Conservation (phyloP, 2,888 invertebrate genomes). For the Agonopterix heracliana region DNA sequence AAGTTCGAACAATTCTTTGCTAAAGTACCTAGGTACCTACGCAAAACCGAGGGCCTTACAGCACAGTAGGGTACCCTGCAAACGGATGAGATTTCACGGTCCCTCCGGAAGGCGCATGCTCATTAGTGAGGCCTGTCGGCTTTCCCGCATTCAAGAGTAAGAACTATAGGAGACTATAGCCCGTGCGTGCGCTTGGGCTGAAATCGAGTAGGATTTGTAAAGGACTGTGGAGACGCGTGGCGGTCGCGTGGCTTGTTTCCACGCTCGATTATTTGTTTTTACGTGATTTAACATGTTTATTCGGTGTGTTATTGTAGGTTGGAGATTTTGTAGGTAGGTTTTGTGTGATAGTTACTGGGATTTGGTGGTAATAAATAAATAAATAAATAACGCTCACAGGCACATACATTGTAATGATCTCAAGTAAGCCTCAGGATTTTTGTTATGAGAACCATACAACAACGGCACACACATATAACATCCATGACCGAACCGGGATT, state of each 20-base stretch:
- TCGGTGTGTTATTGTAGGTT: constrained; percentile 15
- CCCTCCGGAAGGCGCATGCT: constrained; percentile 41
- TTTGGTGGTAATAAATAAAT: too few species aligned
- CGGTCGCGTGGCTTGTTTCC: constrained; percentile 9
- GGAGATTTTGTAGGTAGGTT: background rate
- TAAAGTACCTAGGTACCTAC: too few species aligned
- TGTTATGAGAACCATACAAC: too few species aligned
- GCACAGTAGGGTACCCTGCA: too few species aligned
- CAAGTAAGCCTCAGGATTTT: too few species aligned
- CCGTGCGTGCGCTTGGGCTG: background rate
- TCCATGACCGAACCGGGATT: too few species aligned
- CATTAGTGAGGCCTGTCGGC: constrained; percentile 37
- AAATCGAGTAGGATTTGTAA: constrained; percentile 6
- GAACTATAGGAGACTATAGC: background rate
- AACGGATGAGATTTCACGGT: constrained; percentile 35
- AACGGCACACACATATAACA: too few species aligned
- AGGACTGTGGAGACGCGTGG: constrained; percentile 18
- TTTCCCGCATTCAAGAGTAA: background rate
- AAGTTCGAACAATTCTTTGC: too few species aligned
- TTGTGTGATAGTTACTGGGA: background rate
- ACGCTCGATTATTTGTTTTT: constrained; percentile 51
- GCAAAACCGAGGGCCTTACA: too few species aligned
- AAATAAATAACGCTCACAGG: too few species aligned
- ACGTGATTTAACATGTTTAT: constrained; percentile 66
- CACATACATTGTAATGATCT: too few species aligned